phyloP scores from a whole-genome alignment of 2,113 vertebrate species.

The Eulemur rufifrons region DNA sequence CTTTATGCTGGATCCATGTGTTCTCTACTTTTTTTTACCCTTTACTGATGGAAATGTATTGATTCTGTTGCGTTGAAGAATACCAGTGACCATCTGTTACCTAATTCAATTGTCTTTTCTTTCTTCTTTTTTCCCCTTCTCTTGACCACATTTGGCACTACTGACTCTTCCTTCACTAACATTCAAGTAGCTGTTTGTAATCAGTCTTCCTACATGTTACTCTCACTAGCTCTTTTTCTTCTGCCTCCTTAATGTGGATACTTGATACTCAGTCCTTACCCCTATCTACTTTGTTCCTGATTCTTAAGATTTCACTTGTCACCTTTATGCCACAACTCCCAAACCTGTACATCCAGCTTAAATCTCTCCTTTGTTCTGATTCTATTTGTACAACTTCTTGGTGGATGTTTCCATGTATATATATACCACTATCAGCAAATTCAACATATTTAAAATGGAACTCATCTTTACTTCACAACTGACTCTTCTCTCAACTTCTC shows the following conservation, averaged over 20 bases:
- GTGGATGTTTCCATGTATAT: background rate
- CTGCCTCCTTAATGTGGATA: background rate
- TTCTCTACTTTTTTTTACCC: background rate
- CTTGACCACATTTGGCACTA: background rate
- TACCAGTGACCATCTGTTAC: background rate
- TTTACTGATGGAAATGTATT: background rate
- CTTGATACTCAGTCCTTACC: background rate
- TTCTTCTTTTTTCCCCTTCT: background rate
- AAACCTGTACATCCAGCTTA: background rate
- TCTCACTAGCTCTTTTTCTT: background rate
- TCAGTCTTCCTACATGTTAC: background rate
- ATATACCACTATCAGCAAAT: background rate
- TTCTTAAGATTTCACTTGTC: constrained; percentile 32
- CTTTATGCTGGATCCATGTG: background rate
- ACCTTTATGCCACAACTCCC: background rate
- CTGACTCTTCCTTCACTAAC: background rate
- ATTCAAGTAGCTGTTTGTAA: background rate
- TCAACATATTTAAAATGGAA: constrained; percentile 9
- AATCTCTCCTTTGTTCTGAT: background rate
- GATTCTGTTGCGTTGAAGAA: background rate
- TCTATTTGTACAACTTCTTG: background rate
- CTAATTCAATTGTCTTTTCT: background rate
- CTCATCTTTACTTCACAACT: constrained; percentile 1
- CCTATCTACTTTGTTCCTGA: background rate
- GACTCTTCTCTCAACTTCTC: background rate